Percentiles rank a stretch among this genome's conserved stretches.
These are phyloP conservation scores for Notamacropus eugenii DNA, from an alignment of 2,797 vertebrate species.

Conservation along the genomic window DNA sequence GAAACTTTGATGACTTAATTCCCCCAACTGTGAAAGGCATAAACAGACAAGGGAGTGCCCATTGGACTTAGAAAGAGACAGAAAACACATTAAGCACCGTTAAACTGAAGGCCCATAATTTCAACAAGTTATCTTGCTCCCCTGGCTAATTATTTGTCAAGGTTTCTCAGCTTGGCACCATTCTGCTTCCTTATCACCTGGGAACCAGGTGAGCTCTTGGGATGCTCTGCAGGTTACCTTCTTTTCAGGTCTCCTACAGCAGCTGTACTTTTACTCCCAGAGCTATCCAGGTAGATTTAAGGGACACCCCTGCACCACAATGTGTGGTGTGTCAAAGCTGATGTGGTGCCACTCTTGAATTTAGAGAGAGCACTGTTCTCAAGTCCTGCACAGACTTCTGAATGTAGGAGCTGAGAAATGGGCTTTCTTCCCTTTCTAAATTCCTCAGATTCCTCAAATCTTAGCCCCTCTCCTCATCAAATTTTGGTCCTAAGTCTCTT, in stretches of 20 bases:
- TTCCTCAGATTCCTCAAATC: conserved; percentile 25
- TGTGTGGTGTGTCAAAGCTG: conserved; percentile 41
- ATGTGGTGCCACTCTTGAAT: conserved; percentile 44
- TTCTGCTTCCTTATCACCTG: conserved; percentile 60
- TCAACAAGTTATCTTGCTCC: conserved; percentile 69
- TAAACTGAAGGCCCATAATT: conserved; percentile 59
- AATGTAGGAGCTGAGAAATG: background rate
- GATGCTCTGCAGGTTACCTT: conserved; percentile 35
- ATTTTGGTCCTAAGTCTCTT: background rate
- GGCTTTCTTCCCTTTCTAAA: background rate
- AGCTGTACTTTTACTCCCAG: conserved; percentile 58
- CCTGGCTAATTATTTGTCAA: conserved; percentile 60
- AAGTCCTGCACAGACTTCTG: background rate
- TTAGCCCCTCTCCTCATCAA: conserved; percentile 53
- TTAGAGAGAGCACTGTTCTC: conserved; percentile 11
- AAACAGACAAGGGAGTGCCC: conserved; percentile 61
- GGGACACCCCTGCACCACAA: conserved; percentile 28
- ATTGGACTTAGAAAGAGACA: conserved; percentile 46
- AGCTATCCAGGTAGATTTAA: conserved; percentile 66
- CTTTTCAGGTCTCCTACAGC: conserved; percentile 52
- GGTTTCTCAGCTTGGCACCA: conserved; percentile 24
- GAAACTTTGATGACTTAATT: conserved; percentile 79
- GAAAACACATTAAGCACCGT: conserved; percentile 68
- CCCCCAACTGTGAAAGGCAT: conserved; percentile 70
- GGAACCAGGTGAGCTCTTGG: conserved; percentile 32